phyloP scores from a whole-genome alignment of 2,113 vertebrate species.

The Corythaixoides concolor region DNA sequence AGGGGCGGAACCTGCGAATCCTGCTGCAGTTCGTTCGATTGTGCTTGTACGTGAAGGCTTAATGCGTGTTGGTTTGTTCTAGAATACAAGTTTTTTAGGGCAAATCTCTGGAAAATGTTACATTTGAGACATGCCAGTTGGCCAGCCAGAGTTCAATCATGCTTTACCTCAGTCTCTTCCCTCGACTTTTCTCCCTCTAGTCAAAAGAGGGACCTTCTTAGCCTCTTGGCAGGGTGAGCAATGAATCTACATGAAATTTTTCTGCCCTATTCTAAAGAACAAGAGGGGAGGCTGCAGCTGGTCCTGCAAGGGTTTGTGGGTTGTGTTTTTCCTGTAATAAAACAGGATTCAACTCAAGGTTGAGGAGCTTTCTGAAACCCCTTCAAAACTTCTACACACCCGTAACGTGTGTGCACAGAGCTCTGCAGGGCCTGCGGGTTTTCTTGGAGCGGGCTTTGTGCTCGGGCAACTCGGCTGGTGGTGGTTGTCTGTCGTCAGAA shows the following conservation, averaged over 20 bases:
- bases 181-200: background rate
- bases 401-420: fast-evolving
- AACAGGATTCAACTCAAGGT: background rate
- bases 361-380: background rate
- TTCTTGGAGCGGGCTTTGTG: background rate
- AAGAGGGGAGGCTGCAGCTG: background rate
- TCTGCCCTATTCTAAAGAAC: background rate
- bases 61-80: background rate
- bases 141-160: background rate
- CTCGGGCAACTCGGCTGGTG: background rate
- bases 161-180: background rate
- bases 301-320: background rate
- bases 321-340: background rate
- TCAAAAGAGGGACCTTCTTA: background rate
- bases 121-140: background rate
- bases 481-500: background rate
- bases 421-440: background rate
- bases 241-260: too few species aligned
- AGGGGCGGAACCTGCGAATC: background rate
- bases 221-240: background rate
- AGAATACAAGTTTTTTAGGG: background rate
- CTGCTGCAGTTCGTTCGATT: background rate
- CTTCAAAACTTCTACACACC: background rate
- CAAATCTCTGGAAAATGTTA: background rate
- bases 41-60: background rate